These are phyloP conservation scores for Squalus acanthias DNA, from an alignment of 2,797 vertebrate species.

Conservation along the genomic window DNA sequence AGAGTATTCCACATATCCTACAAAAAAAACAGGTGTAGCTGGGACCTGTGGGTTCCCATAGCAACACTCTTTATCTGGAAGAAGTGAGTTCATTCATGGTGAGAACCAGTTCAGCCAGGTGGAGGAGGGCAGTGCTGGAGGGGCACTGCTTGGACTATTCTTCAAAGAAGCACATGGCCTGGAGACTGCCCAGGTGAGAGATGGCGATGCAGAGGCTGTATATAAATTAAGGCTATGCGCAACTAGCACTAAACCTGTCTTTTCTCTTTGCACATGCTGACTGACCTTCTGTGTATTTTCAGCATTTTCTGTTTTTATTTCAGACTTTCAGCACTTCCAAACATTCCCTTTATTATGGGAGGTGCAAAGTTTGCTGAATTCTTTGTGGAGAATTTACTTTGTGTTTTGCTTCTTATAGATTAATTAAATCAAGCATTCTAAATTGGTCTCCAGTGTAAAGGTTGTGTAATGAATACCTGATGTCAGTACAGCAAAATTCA, in stretches of 20 bases:
- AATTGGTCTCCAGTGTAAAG: neutral
- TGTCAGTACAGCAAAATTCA: neutral
- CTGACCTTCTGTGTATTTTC: neutral
- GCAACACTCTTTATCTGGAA: neutral
- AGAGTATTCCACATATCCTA: neutral
- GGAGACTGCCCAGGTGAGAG: neutral
- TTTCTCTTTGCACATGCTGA: neutral
- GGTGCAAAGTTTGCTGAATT: neutral
- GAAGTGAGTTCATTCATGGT: neutral
- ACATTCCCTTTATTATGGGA: neutral
- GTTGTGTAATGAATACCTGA: neutral
- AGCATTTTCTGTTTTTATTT: neutral
- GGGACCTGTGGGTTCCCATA: neutral
- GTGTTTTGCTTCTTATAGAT: neutral
- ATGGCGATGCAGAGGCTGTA: neutral
- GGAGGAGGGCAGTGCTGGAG: neutral
- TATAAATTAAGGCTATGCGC: neutral
- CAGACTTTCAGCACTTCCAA: neutral
- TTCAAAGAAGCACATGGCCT: neutral
- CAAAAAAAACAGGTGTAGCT: neutral
- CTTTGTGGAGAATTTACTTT: neutral
- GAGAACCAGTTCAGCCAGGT: neutral
- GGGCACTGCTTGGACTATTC: neutral
- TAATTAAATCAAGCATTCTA: neutral
- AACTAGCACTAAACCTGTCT: neutral